phyloP scores from a whole-genome alignment of 2,888 invertebrate genomes.

The Autographa pulchrina region DNA sequence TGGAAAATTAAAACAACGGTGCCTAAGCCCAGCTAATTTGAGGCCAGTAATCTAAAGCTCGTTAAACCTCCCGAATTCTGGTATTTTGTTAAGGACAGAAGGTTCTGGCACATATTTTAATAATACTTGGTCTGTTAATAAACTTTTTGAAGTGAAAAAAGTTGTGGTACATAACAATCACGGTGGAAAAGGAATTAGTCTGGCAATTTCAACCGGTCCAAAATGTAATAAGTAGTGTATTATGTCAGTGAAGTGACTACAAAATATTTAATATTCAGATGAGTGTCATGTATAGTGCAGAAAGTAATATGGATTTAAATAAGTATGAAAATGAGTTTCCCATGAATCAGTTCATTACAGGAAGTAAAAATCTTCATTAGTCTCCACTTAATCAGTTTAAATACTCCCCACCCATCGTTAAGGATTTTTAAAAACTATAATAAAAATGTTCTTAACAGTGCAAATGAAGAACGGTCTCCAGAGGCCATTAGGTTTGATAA shows the following conservation, averaged over 20 bases:
- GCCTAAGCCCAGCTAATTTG: slow-evolving; percentile 48
- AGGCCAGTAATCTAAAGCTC: slow-evolving; percentile 40
- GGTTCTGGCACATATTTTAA: not conserved
- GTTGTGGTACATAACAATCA: no score
- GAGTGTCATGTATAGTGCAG: no score
- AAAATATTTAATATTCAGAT: no score
- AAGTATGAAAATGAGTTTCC: not conserved
- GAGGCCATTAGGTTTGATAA: slow-evolving; percentile 41
- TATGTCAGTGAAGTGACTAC: no score
- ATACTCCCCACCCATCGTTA: not conserved
- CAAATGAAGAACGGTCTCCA: slow-evolving; percentile 39
- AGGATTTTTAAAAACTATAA: not conserved
- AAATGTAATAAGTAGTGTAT: no score
- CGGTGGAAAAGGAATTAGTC: no score
- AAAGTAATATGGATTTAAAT: not conserved
- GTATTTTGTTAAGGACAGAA: not conserved
- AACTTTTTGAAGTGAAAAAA: no score
- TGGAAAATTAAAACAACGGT: slow-evolving; percentile 43
- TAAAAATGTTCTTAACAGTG: slow-evolving; percentile 33
- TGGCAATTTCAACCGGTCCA: no score
- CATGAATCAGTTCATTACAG: not conserved
- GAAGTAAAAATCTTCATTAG: not conserved
- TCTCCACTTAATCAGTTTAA: not conserved
- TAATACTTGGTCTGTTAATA: not conserved
- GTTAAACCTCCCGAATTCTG: slow-evolving; percentile 23